Conservation (phyloP, 2,113 vertebrate species). For the Asarcornis scutulata region DNA sequence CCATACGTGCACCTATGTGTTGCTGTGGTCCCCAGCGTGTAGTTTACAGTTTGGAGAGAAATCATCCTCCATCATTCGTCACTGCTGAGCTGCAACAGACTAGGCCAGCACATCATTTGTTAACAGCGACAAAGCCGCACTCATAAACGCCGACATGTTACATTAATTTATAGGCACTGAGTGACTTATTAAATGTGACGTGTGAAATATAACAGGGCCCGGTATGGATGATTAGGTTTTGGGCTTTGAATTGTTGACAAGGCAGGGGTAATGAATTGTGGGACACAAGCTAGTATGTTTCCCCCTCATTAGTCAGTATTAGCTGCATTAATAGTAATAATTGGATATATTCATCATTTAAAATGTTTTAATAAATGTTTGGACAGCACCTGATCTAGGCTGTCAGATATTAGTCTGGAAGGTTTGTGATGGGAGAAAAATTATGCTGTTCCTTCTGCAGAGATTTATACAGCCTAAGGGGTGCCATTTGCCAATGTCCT, state of each 20-base stretch:
- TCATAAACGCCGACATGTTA: slow-evolving; percentile 88
- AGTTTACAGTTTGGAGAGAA: slow-evolving; percentile 78
- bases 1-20: not conserved
- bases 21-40: slow-evolving; percentile 52
- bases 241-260: slow-evolving; percentile 89
- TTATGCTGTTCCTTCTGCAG: slow-evolving; percentile 71
- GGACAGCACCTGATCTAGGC: slow-evolving; percentile 84
- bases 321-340: slow-evolving; percentile 91
- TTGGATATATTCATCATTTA: slow-evolving; percentile 90
- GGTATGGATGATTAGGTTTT: slow-evolving; percentile 87
- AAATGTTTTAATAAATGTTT: slow-evolving; percentile 92
- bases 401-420: slow-evolving; percentile 81
- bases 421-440: slow-evolving; percentile 81
- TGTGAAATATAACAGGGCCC: slow-evolving; percentile 86
- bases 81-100: slow-evolving; percentile 77
- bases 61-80: slow-evolving; percentile 81
- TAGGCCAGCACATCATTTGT: slow-evolving; percentile 85
- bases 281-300: slow-evolving; percentile 81
- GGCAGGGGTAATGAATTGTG: slow-evolving; percentile 87
- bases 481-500: slow-evolving; percentile 59
- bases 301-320: slow-evolving; percentile 90
- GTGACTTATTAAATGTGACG: slow-evolving; percentile 91
- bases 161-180: slow-evolving; percentile 89
- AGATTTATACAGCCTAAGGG: slow-evolving; percentile 77
- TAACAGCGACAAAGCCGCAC: slow-evolving; percentile 82